phyloP scores from a whole-genome alignment of 2,797 vertebrate genomes.

The Trematomus bernacchii region DNA sequence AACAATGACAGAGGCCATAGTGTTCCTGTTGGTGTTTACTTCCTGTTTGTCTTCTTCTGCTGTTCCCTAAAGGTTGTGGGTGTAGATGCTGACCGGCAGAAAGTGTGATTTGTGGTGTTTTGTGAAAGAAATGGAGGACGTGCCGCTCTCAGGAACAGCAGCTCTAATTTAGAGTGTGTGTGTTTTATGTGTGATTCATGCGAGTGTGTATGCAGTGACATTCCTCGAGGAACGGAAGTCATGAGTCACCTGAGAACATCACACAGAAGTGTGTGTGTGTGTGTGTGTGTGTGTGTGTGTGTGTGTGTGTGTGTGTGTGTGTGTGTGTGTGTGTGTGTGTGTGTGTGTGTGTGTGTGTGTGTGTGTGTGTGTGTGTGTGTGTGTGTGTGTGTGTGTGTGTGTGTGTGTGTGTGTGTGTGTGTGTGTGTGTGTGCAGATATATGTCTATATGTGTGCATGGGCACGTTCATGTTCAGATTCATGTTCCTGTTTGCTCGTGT shows the following conservation, averaged over 20 bases:
- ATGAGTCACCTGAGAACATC: conserved; percentile 51
- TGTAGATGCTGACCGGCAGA: too few relatives aligned
- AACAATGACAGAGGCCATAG: too few relatives aligned
- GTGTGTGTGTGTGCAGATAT: background rate
- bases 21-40: too few relatives aligned
- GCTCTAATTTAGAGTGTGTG: conserved; percentile 29
- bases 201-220: conserved; percentile 23
- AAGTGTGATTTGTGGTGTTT: background rate
- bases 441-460: background rate
- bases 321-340: conserved; percentile 6
- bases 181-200: background rate
- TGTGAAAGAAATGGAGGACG: conserved; percentile 4
- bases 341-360: background rate
- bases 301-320: conserved; percentile 16
- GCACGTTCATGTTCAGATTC: conserved; percentile 25
- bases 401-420: background rate
- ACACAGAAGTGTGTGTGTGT: conserved; percentile 21
- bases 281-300: conserved; percentile 15
- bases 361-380: background rate
- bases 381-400: too few relatives aligned
- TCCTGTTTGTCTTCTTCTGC: too few relatives aligned
- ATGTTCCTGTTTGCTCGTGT: conserved; percentile 20
- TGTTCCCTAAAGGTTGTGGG: too few relatives aligned
- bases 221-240: conserved; percentile 45
- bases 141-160: conserved; percentile 18